phyloP scores from a whole-genome alignment of 1,140 invertebrate species.

The Macrobrachium rosenbergii region DNA sequence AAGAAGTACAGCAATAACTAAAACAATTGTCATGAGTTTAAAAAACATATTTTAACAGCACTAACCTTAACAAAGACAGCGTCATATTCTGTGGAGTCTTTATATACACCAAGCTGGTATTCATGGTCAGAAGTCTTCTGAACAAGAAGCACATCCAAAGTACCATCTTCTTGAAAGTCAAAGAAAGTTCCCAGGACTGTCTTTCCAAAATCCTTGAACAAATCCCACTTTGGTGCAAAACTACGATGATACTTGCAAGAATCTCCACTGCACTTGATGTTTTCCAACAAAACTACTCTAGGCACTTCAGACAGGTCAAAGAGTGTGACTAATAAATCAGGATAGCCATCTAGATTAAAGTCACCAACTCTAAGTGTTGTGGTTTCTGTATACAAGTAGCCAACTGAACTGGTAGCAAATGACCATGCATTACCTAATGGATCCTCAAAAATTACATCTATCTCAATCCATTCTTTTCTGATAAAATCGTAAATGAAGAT shows the following conservation, averaged over 20 bases:
- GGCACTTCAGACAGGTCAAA: slow-evolving; percentile 61
- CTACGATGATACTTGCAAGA: slow-evolving; percentile 72
- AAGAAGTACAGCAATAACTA: not conserved
- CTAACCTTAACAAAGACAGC: slow-evolving; percentile 94
- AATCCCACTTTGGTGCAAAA: slow-evolving; percentile 59
- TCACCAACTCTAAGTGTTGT: slow-evolving; percentile 90
- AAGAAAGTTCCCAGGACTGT: slow-evolving; percentile 90
- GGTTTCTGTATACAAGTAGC: slow-evolving; percentile 76
- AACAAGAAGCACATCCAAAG: slow-evolving; percentile 86
- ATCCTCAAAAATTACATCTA: slow-evolving; percentile 50
- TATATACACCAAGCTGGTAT: slow-evolving; percentile 78
- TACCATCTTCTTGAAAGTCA: slow-evolving; percentile 89
- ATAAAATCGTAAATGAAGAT: slow-evolving; percentile 67
- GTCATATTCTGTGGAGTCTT: slow-evolving; percentile 91
- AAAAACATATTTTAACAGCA: not conserved
- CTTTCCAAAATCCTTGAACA: slow-evolving; percentile 69
- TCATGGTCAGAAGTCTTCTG: slow-evolving; percentile 70
- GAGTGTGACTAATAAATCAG: slow-evolving; percentile 88
- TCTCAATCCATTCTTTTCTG: slow-evolving; percentile 69
- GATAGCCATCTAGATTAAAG: slow-evolving; percentile 96
- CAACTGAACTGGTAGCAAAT: slow-evolving; percentile 73
- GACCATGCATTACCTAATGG: slow-evolving; percentile 73
- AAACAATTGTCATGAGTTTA: not conserved
- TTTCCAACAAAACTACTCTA: slow-evolving; percentile 45
- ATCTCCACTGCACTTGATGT: slow-evolving; percentile 33